A percentile compares a stretch with the other conserved stretches of the same genome.
These are phyloP conservation scores for Mylabris phalerata DNA, from an alignment of 1,140 invertebrate genomes.

Conservation along the genomic window DNA sequence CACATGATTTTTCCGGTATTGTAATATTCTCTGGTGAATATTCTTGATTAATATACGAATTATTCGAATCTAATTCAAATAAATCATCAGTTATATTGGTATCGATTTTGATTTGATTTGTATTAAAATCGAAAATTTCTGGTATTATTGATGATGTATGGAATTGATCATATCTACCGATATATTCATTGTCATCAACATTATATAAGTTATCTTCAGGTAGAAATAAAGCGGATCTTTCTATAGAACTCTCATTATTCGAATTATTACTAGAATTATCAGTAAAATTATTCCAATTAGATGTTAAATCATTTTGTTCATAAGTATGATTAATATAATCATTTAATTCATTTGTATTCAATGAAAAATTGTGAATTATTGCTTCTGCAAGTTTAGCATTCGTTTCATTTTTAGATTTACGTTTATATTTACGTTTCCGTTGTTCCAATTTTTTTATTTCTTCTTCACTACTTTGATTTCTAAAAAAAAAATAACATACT, in stretches of 20 bases:
- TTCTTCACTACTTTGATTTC: conserved; percentile 16
- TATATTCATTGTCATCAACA: conserved; percentile 5
- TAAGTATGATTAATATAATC: conserved; percentile 10
- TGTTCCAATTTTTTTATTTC: conserved; percentile 18
- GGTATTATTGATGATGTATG: conserved; percentile 1
- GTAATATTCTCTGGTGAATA: too few species aligned
- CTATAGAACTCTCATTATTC: not conserved
- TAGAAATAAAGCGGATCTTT: not conserved
- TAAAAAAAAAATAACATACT: conserved; percentile 5
- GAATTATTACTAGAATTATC: not conserved
- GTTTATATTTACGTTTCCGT: conserved; percentile 13
- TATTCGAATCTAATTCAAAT: too few species aligned
- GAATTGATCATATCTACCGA: conserved; percentile 7
- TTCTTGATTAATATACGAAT: too few species aligned
- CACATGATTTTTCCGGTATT: too few species aligned
- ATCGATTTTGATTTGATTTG: too few species aligned
- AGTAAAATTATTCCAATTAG: conserved; percentile 1
- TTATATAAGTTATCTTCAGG: not conserved
- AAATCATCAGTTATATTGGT: too few species aligned
- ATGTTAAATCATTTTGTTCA: not conserved
- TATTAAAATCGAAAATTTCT: conserved; percentile 1
- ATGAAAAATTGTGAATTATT: not conserved
- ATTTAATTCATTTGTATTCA: not conserved
- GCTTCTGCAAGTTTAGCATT: not conserved
- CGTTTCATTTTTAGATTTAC: conserved; percentile 7